These are phyloP conservation scores for Penaeus vannamei DNA, from an alignment of 1,140 invertebrate genomes.

Conservation along the genomic window DNA sequence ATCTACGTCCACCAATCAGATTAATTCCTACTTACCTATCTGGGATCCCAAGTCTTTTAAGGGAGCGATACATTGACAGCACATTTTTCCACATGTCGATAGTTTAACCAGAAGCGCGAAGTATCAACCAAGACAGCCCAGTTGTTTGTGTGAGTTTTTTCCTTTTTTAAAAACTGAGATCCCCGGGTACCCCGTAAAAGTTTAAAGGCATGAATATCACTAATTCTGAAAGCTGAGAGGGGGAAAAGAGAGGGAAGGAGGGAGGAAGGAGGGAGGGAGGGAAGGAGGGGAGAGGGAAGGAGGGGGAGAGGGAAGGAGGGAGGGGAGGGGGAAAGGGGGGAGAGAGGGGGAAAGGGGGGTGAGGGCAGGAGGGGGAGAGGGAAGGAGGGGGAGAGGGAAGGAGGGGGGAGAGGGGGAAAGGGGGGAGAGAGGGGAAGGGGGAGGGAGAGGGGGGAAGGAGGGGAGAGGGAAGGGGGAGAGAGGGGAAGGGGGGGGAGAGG, in stretches of 20 bases:
- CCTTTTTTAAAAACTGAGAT: background rate
- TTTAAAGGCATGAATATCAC: background rate
- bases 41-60: conserved; percentile 97
- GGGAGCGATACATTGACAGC: conserved; percentile 96
- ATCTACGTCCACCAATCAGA: background rate
- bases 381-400: no score
- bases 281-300: no score
- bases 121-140: conserved; percentile 99
- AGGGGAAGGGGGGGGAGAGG: no score
- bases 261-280: background rate
- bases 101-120: conserved; percentile 99
- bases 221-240: background rate
- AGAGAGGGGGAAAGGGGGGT: no score
- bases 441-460: no score
- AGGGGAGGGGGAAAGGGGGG: no score
- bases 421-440: no score
- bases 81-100: conserved; percentile 99
- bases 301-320: no score
- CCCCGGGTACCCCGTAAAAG: background rate
- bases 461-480: no score
- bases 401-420: no score
- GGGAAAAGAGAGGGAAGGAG: background rate
- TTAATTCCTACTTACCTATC: conserved; percentile 77
- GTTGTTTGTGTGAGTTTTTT: conserved; percentile 90
- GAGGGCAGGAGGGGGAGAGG: no score